Conservation (phyloP, 2,888 invertebrate species). For the Morpho helenor region DNA sequence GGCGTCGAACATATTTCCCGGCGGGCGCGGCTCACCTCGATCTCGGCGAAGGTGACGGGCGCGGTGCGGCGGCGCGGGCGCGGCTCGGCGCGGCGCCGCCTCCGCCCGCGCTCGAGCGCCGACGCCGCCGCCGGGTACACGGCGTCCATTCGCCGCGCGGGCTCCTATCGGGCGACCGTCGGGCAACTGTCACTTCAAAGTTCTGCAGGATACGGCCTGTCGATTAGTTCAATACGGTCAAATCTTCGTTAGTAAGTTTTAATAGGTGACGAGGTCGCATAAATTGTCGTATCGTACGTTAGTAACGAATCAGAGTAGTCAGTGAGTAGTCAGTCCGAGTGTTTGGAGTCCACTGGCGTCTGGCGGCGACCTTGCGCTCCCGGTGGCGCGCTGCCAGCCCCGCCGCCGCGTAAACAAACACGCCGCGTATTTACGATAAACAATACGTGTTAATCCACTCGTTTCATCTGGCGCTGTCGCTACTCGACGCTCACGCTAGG, state of each 20-base stretch:
- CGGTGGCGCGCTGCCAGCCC: slow-evolving; percentile 54
- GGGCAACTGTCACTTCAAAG: neutral
- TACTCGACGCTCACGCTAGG: too few species aligned
- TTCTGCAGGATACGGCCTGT: too few species aligned
- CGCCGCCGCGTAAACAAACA: slow-evolving; percentile 33
- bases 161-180: neutral
- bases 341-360: too few species aligned
- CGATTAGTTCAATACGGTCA: too few species aligned
- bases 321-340: too few species aligned
- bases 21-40: slow-evolving; percentile 69
- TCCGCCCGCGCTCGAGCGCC: slow-evolving; percentile 72
- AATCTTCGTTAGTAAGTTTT: too few species aligned
- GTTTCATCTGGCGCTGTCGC: neutral
- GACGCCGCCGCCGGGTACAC: slow-evolving; percentile 85
- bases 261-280: too few species aligned
- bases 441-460: slow-evolving; percentile 11
- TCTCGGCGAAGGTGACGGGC: slow-evolving; percentile 86
- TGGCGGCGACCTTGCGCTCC: slow-evolving; percentile 43
- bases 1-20: neutral
- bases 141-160: slow-evolving; percentile 84
- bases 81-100: slow-evolving; percentile 40
- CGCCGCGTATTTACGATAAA: slow-evolving; percentile 27
- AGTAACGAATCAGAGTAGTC: too few species aligned
- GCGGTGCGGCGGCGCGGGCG: slow-evolving; percentile 33
- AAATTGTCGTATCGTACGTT: too few species aligned